Evolutionary conservation across 92 coral and sea anemone genomes (phyloP), one percentile per base, ranked within the genome.

Genomic region (Scolanthus callimorphus): DNA sequence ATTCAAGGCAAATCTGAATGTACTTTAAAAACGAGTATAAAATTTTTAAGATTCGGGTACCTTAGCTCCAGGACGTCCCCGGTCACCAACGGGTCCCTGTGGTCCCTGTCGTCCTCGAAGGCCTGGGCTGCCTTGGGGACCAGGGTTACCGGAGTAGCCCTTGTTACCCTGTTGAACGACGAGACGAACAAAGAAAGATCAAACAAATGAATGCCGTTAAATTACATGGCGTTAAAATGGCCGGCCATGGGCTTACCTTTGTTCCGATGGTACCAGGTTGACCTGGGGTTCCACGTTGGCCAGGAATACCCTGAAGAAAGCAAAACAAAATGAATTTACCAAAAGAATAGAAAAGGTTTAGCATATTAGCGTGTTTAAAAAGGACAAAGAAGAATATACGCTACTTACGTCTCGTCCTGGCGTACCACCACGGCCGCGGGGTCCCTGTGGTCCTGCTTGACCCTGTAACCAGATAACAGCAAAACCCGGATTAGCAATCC

Each of bases 231-330:
- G n/a, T n/a, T n/a, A n/a, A n/a, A n/a, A n/a, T n/a, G n/a, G n/a
- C n/a, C n/a, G n/a, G n/a, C n/a, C n/a, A 34, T 34, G 43, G 15
- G 15, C 6, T 34, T 10, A 67, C 74, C 74, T 67, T 67, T 8
- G 2, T 1, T 13, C 96, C 96, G 47, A 86, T 28, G 17, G 62
- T 59, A 1, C 90, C 96, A 15, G 63, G 61, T 3, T 9, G n/a
- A 9, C 96, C 96, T 0, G 84, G 64, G 15, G 53, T 55, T 2
- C 96, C 96, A 67, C 67, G 61, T 17, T 22, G 30, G 0, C 96
- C 96, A 17, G 63, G 55, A 39, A 77, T 71, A 41, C 96, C 96
- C 84, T 85, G 53, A 26, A 27, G 20, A 2, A 12, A 49, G 20
- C n/a, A 60, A 60, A 0, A 26, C 1, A 27, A n/a, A n/a, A n/a